phyloP scores from a whole-genome alignment of 2,113 vertebrate species.

The Rhinogobius similis region DNA sequence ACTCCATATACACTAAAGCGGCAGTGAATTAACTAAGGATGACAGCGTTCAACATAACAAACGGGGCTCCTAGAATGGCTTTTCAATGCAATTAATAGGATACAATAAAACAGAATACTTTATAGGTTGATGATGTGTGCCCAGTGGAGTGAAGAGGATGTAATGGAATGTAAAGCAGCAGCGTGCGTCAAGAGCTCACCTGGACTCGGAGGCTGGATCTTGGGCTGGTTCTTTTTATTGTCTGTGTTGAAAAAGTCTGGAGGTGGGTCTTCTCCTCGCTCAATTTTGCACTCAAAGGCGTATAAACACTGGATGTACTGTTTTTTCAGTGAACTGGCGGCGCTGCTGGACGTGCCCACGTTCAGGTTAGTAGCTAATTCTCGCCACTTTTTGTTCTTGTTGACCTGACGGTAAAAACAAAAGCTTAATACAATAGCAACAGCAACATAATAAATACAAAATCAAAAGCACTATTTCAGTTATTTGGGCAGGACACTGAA shows the following conservation, averaged over 20 bases:
- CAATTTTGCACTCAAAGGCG: conserved; percentile 98
- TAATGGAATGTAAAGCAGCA: conserved; percentile 12
- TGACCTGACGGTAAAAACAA: conserved; percentile 81
- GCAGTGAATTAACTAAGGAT: conserved; percentile 36
- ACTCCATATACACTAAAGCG: conserved; percentile 23
- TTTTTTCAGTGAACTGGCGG: conserved; percentile 97
- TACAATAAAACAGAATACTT: conserved; percentile 48
- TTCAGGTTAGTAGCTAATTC: conserved; percentile 97
- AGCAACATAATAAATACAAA: not conserved
- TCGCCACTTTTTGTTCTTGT: conserved; percentile 99
- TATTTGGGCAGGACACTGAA: not conserved
- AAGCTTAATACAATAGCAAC: conserved; percentile 10
- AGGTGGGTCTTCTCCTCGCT: conserved; percentile 97
- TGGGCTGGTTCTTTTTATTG: conserved; percentile 94
- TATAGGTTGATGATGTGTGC: conserved; percentile 38
- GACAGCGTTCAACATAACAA: conserved; percentile 39
- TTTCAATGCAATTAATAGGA: conserved; percentile 61
- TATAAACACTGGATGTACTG: conserved; percentile 99
- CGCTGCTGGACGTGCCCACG: conserved; percentile 97
- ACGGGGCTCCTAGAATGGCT: conserved; percentile 28
- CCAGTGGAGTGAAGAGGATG: conserved; percentile 22
- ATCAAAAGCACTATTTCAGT: no score
- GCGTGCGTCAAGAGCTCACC: conserved; percentile 76
- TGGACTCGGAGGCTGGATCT: conserved; percentile 97
- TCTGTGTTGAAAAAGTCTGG: conserved; percentile 93